These are phyloP conservation scores for Tenualosa thibaudeaui DNA, from an alignment of 2,797 vertebrate genomes.

Conservation along the genomic window DNA sequence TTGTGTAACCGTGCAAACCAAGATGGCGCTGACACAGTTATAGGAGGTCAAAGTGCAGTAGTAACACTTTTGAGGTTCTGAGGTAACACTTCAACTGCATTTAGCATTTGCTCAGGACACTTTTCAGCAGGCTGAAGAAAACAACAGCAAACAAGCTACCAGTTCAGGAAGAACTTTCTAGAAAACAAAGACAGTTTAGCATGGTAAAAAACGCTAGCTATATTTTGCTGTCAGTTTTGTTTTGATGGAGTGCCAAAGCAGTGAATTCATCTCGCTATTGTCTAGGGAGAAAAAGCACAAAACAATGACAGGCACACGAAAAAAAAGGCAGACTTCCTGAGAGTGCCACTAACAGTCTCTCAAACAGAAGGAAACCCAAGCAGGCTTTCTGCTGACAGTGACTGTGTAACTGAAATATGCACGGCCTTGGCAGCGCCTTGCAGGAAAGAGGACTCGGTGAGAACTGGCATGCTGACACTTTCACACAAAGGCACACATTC, in stretches of 20 bases:
- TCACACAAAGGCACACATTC: conserved; percentile 68
- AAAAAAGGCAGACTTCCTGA: conserved; percentile 47
- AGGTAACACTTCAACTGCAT: conserved; percentile 12
- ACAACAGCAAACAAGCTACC: background rate
- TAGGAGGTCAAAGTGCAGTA: conserved; percentile 35
- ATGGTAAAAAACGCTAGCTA: background rate
- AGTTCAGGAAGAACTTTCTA: background rate
- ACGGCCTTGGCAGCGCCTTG: conserved; percentile 54
- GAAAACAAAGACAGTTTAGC: conserved; percentile 13
- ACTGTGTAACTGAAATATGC: conserved; percentile 58
- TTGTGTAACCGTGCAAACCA: conserved; percentile 53
- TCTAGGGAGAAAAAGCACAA: conserved; percentile 12
- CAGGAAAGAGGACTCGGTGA: conserved; percentile 58
- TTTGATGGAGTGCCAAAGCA: conserved; percentile 4
- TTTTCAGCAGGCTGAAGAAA: background rate
- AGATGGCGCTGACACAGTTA: conserved; percentile 54
- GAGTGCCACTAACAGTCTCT: conserved; percentile 44
- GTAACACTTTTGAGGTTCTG: conserved; percentile 18
- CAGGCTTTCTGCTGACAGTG: conserved; percentile 43
- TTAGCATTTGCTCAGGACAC: background rate
- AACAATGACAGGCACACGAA: conserved; percentile 32
- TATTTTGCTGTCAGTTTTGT: conserved; percentile 16
- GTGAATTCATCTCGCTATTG: conserved; percentile 4
- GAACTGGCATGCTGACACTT: conserved; percentile 68
- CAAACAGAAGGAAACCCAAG: conserved; percentile 32